Evolutionary conservation across 2,797 vertebrate genomes (phyloP).

Genomic region (Chelon labrosus): DNA sequence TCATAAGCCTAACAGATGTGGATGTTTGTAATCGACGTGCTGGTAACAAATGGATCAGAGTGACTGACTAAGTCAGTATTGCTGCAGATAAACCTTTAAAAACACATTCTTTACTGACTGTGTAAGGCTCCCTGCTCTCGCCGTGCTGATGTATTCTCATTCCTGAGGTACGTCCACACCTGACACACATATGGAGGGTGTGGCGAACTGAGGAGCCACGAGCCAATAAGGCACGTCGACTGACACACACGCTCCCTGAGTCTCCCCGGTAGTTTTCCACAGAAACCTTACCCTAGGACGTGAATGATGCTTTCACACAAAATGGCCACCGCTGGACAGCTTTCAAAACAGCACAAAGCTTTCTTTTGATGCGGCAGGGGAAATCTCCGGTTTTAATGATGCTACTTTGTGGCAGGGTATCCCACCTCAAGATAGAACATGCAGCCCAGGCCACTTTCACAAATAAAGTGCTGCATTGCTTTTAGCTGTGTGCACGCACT

Average conservation of each 20-base stretch:
- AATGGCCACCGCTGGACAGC: conserved; percentile 56
- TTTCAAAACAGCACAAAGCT: conserved; percentile 65
- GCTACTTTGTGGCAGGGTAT: conserved; percentile 42
- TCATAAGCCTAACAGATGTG: background rate
- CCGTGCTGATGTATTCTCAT: conserved; percentile 53
- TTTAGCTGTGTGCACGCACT: conserved; percentile 8
- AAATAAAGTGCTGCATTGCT: conserved; percentile 45
- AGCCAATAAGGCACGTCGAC: conserved; percentile 51
- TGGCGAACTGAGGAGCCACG: conserved; percentile 29
- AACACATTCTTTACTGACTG: conserved; percentile 42
- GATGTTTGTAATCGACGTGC: background rate
- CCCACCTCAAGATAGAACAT: conserved; percentile 49
- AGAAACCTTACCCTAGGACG: conserved; percentile 57
- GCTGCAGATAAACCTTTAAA: conserved; percentile 24
- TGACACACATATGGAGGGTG: conserved; percentile 74
- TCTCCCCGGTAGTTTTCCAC: conserved; percentile 79
- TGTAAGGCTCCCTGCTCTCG: conserved; percentile 23
- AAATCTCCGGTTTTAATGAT: conserved; percentile 60
- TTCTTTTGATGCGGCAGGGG: conserved; percentile 55
- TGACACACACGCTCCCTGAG: conserved; percentile 30
- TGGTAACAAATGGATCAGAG: background rate
- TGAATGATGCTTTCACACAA: conserved; percentile 81
- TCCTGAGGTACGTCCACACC: conserved; percentile 69
- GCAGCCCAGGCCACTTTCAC: background rate
- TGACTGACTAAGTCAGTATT: background rate